Conservation (phyloP, 1,140 invertebrate genomes). For the Calliopsis andreniformis region DNA sequence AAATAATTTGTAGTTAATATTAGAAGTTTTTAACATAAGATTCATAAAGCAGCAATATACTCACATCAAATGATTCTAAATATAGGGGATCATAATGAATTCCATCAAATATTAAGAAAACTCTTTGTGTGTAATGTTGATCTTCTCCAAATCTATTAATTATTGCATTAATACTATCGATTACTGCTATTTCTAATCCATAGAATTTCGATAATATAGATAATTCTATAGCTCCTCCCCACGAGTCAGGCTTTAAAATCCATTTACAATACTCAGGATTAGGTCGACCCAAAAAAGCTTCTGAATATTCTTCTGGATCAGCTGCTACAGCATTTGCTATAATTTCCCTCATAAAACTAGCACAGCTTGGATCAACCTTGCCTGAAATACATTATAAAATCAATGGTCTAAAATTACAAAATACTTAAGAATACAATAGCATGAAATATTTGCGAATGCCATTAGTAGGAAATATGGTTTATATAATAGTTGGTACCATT, state of each 20-base stretch:
- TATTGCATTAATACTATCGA: conserved; percentile 94
- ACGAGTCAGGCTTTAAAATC: conserved; percentile 92
- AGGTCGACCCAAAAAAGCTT: conserved; percentile 93
- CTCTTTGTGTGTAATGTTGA: conserved; percentile 90
- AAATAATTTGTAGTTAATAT: conserved; percentile 2
- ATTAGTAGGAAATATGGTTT: neutral
- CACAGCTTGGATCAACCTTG: conserved; percentile 87
- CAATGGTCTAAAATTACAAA: neutral
- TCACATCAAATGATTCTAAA: conserved; percentile 87
- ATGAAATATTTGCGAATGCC: neutral
- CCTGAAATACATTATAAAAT: conserved; percentile 79
- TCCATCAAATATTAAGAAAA: conserved; percentile 96
- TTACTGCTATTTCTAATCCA: conserved; percentile 95
- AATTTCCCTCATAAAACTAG: conserved; percentile 90
- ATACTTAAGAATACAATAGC: neutral
- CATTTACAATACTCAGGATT: conserved; percentile 93
- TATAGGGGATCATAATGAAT: conserved; percentile 98
- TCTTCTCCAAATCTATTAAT: conserved; percentile 98
- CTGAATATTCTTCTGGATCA: conserved; percentile 90
- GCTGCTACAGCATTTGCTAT: conserved; percentile 91
- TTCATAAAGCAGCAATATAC: conserved; percentile 43
- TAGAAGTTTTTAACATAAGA: too few species aligned
- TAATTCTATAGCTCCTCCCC: conserved; percentile 98
- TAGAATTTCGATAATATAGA: conserved; percentile 94
- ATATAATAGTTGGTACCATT: conserved; percentile 73